Percentiles rank a stretch among this genome's conserved stretches.
Conservation (phyloP, 2,888 invertebrate species). For the Meiosimyza decipiens region DNA sequence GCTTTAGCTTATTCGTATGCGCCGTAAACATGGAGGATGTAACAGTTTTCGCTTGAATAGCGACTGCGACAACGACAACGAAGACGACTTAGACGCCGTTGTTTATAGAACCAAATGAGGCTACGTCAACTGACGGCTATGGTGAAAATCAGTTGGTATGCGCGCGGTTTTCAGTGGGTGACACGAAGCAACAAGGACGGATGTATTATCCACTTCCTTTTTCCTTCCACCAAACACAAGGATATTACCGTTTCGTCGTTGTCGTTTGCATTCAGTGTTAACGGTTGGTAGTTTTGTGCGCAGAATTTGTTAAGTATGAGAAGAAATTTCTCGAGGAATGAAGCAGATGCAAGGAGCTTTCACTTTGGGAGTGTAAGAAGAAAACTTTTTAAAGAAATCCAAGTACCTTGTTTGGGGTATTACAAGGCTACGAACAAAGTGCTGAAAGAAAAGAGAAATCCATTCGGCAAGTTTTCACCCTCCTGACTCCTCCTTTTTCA, state of each 20-base stretch:
- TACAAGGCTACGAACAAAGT: constrained; percentile 17
- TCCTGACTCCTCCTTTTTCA: too few species aligned
- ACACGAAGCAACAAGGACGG: constrained; percentile 69
- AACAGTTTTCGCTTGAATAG: constrained; percentile 57
- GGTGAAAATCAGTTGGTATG: constrained; percentile 14
- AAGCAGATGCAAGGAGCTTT: too few species aligned
- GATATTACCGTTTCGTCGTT: constrained; percentile 68
- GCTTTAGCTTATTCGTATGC: neutral
- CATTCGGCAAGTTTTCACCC: too few species aligned
- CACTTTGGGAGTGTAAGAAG: too few species aligned
- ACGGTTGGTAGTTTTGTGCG: constrained; percentile 28
- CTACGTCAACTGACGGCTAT: constrained; percentile 42
- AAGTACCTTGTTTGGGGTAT: constrained; percentile 24
- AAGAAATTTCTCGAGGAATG: too few species aligned
- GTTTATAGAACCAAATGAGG: constrained; percentile 44
- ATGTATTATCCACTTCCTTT: constrained; percentile 69
- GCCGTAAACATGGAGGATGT: constrained; percentile 52
- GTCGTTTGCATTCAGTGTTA: constrained; percentile 46
- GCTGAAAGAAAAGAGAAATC: neutral
- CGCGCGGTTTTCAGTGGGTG: constrained; percentile 62
- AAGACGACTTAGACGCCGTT: constrained; percentile 34
- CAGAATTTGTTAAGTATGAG: neutral
- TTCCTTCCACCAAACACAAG: constrained; percentile 69
- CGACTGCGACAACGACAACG: constrained; percentile 44
- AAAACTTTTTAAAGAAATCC: neutral